phyloP scores from a whole-genome alignment of 2,797 vertebrate genomes.

The Coranthus polyacanthus region DNA sequence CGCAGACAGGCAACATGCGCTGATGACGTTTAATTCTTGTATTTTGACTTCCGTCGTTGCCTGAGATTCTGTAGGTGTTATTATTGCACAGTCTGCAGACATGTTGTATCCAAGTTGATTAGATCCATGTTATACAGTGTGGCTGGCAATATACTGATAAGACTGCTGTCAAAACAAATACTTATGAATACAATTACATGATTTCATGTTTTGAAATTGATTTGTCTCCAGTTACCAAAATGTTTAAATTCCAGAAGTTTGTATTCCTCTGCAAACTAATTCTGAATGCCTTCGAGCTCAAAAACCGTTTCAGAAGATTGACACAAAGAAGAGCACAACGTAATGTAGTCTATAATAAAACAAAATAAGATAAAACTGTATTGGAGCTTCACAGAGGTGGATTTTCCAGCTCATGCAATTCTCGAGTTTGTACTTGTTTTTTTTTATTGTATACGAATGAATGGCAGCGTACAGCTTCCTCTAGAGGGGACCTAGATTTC shows the following conservation, averaged over 20 bases:
- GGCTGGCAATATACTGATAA: too few species aligned
- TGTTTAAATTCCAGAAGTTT: not conserved
- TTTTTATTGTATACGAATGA: slow-evolving; percentile 39
- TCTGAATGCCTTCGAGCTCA: not conserved
- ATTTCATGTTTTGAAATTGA: not conserved
- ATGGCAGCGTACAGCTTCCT: slow-evolving; percentile 33
- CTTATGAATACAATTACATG: slow-evolving; percentile 1
- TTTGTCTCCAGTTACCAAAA: not conserved
- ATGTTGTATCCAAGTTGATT: too few species aligned
- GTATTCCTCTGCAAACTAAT: too few species aligned
- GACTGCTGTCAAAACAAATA: not conserved
- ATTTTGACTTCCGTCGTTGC: too few species aligned
- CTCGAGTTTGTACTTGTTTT: slow-evolving; percentile 25
- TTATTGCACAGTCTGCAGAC: too few species aligned
- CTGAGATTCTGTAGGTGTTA: too few species aligned
- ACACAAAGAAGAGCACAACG: slow-evolving; percentile 5
- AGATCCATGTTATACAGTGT: too few species aligned
- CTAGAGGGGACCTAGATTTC: slow-evolving; percentile 16
- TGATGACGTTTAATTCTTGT: too few species aligned
- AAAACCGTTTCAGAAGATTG: slow-evolving; percentile 17
- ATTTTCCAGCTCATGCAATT: slow-evolving; percentile 51
- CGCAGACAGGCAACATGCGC: too few species aligned
- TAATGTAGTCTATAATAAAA: slow-evolving; percentile 25
- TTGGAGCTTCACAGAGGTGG: slow-evolving; percentile 19
- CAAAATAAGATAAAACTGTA: slow-evolving; percentile 30